These are phyloP conservation scores for Tiliacea aurago DNA, from an alignment of 2,888 invertebrate genomes.

Conservation along the genomic window DNA sequence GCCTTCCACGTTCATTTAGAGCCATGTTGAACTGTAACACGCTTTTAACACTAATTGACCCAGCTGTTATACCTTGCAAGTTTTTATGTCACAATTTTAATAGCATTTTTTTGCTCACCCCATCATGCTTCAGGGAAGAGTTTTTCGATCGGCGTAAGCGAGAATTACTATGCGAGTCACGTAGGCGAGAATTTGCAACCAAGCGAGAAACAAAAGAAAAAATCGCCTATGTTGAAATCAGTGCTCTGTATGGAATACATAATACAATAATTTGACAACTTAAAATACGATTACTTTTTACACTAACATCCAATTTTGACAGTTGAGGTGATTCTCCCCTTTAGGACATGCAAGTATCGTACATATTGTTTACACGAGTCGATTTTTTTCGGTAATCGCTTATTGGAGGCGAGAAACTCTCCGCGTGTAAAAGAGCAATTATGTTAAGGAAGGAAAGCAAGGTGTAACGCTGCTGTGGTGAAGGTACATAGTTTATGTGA, in stretches of 20 bases:
- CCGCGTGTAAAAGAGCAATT: neutral
- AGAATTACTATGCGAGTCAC: no score
- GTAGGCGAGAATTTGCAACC: neutral
- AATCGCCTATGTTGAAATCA: neutral
- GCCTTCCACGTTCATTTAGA: neutral
- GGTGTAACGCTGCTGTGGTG: slow-evolving; percentile 19
- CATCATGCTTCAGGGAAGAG: neutral
- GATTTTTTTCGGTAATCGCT: neutral
- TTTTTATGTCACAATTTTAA: slow-evolving; percentile 17
- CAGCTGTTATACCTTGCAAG: slow-evolving; percentile 11
- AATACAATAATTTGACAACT: no score
- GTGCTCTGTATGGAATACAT: no score
- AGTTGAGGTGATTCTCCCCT: neutral
- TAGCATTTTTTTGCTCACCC: neutral
- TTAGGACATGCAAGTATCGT: neutral
- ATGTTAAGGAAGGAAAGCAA: slow-evolving; percentile 4
- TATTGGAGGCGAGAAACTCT: slow-evolving; percentile 3
- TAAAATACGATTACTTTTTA: neutral
- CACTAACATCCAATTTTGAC: neutral
- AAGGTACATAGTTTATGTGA: slow-evolving; percentile 12
- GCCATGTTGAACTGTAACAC: slow-evolving; percentile 19
- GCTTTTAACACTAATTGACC: slow-evolving; percentile 19
- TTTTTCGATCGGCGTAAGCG: neutral
- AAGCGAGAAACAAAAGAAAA: neutral
- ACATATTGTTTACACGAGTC: neutral